A percentile compares a stretch with the other conserved stretches of the same genome.
phyloP scores from a whole-genome alignment of 1,140 invertebrate genomes.

The Andricus grossulariae region DNA sequence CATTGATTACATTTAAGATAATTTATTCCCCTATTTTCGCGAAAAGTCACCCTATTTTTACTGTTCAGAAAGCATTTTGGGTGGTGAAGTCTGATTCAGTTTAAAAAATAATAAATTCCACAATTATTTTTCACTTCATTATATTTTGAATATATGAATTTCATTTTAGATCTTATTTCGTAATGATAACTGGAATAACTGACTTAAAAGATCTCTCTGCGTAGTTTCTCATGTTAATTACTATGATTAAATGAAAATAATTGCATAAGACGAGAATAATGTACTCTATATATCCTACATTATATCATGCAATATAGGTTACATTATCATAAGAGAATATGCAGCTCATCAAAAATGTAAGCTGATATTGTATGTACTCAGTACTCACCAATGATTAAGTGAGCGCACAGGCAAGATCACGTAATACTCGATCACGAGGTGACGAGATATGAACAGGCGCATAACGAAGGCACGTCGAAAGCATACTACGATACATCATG shows the following conservation, averaged over 20 bases:
- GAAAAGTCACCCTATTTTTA: too few species aligned
- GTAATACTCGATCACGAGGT: conserved; percentile 40
- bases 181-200: too few species aligned
- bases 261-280: not conserved
- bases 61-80: too few species aligned
- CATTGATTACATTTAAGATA: too few species aligned
- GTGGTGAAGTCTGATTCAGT: too few species aligned
- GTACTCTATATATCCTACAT: not conserved
- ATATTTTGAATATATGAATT: too few species aligned
- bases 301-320: not conserved
- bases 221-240: too few species aligned
- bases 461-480: conserved; percentile 63
- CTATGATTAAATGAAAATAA: not conserved
- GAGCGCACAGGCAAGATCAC: conserved; percentile 14
- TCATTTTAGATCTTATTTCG: too few species aligned
- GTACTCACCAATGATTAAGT: conserved; percentile 6
- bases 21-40: too few species aligned
- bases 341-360: not conserved
- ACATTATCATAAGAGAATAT: not conserved
- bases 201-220: too few species aligned
- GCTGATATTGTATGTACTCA: not conserved
- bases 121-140: too few species aligned
- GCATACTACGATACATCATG: conserved; percentile 58
- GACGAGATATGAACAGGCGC: conserved; percentile 53
- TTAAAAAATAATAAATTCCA: too few species aligned